Conservation (phyloP, 2,888 invertebrate species). For the Spisula solida region DNA sequence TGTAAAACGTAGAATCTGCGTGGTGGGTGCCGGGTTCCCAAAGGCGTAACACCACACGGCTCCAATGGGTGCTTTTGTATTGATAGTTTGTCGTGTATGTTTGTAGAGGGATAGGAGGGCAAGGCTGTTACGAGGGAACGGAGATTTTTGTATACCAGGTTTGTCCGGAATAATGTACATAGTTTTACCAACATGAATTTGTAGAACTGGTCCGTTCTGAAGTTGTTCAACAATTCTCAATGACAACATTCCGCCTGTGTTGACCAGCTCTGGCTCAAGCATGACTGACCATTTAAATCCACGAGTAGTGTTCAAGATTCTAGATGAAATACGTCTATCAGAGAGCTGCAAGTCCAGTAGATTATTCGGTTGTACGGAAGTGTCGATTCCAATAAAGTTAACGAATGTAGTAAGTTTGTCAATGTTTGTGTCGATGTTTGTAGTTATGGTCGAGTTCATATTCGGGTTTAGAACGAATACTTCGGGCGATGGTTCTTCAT, state of each 20-base stretch:
- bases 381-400: conserved; percentile 68
- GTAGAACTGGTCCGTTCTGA: conserved; percentile 57
- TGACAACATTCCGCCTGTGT: conserved; percentile 64
- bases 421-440: conserved; percentile 61
- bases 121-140: conserved; percentile 60
- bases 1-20: conserved; percentile 49
- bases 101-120: conserved; percentile 61
- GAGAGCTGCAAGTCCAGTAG: conserved; percentile 57
- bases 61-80: conserved; percentile 54
- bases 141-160: conserved; percentile 42
- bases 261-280: conserved; percentile 58
- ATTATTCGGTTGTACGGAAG: conserved; percentile 42
- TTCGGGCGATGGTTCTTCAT: conserved; percentile 63
- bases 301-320: conserved; percentile 49
- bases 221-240: conserved; percentile 60
- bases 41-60: conserved; percentile 72
- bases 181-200: conserved; percentile 69
- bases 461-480: conserved; percentile 54
- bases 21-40: conserved; percentile 68
- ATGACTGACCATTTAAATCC: conserved; percentile 62
- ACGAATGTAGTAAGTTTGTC: conserved; percentile 62
- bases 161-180: conserved; percentile 63
- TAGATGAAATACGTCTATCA: conserved; percentile 46
- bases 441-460: conserved; percentile 50
- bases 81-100: conserved; percentile 51